Evolutionary conservation across 1,140 invertebrate species (phyloP), one percentile per base, ranked within the genome.

Genomic region (Calosoma granatense): DNA sequence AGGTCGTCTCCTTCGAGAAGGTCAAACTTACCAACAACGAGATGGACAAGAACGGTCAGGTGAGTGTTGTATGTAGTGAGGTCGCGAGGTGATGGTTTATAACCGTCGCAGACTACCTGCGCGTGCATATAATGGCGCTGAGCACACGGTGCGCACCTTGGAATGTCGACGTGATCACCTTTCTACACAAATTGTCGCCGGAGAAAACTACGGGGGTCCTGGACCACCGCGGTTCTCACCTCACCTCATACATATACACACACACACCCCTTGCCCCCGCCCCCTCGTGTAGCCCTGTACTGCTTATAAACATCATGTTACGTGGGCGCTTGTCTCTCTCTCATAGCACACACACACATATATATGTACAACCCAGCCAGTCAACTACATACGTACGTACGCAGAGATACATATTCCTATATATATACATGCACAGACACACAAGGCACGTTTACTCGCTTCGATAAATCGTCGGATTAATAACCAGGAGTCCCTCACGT

Each of bases 21-120:
- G 92, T 98, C 71, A 99, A 99, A 76, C 84, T 99, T 61, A 99
- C 96, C 71, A 98, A 99, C 77, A 99, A 98, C 77, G 94, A 97
- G 74, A 92, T 97, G 86, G 95, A 98, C 75, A 97, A 95, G 74
- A 91, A 93, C 70, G 94, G 94, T 75, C 94, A 98, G 83, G 96
- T 98, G 78, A 83, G 82, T 47, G 14, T 30, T 30, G 26, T 30
- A 30, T 30, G 26, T 30, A 14, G 26, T 30, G 26, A 14, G 4
- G 14, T 30, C 26, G 26, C 14, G 26, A 6, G 4, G 26, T 30
- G 26, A 6, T 30, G 26, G 4, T 4, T 30, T 30, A 30, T 30
- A 14, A n/a, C 14, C 14, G 26, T 30, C 14, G 14, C 14, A 30
- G 4, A 14, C 14, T 30, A 30, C 26, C n/a, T n/a, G n/a, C n/a